Conservation (phyloP, 2,888 invertebrate genomes). For the Pseudococcus viburni region DNA sequence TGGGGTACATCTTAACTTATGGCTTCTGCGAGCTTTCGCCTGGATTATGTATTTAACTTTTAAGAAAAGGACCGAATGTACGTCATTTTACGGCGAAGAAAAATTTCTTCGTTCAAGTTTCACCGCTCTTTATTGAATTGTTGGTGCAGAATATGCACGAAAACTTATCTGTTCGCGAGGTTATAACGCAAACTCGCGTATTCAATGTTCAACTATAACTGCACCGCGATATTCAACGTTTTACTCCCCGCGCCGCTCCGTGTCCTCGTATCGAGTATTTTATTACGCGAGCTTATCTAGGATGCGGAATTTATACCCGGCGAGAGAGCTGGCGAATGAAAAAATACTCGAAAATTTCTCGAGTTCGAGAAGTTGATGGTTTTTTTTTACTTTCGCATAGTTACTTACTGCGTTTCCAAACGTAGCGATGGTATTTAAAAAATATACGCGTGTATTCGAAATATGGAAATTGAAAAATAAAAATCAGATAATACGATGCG, state of each 20-base stretch:
- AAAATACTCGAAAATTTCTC: not conserved
- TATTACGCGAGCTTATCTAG: slow-evolving; percentile 16
- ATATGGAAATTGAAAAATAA: slow-evolving; percentile 50
- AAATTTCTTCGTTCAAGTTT: slow-evolving; percentile 40
- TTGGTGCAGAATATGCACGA: slow-evolving; percentile 42
- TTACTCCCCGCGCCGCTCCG: not conserved
- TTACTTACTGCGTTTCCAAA: not conserved
- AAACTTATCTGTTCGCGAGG: not conserved
- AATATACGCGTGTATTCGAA: not conserved
- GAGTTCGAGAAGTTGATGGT: not conserved
- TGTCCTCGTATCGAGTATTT: not conserved
- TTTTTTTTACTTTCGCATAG: not conserved
- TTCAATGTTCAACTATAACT: not conserved
- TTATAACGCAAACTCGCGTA: not conserved
- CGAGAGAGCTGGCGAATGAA: not conserved
- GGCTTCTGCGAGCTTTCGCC: slow-evolving; percentile 31
- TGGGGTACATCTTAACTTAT: slow-evolving; percentile 56
- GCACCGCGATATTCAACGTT: slow-evolving; percentile 19
- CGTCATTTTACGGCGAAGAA: slow-evolving; percentile 46
- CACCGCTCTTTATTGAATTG: slow-evolving; percentile 27
- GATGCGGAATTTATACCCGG: slow-evolving; percentile 16
- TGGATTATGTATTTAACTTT: slow-evolving; percentile 56
- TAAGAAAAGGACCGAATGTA: slow-evolving; percentile 52
- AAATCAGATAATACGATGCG: slow-evolving; percentile 34
- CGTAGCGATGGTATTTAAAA: slow-evolving; percentile 4